These are phyloP conservation scores for Loxodonta africana DNA, from an alignment of 2,113 vertebrate genomes.

Conservation along the genomic window DNA sequence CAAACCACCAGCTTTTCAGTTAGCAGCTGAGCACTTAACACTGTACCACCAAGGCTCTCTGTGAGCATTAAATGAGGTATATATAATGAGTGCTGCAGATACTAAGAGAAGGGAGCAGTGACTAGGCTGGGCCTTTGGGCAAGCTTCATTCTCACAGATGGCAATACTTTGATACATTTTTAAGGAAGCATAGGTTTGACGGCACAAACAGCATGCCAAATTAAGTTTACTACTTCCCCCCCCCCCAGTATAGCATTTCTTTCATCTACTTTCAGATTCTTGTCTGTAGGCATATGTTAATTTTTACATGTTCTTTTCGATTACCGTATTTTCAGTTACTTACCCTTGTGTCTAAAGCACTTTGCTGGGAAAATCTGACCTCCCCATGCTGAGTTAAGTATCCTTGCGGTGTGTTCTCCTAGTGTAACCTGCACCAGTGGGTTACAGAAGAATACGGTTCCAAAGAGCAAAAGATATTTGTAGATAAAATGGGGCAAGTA, in stretches of 20 bases:
- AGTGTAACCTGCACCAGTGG: background rate
- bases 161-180: slow-evolving; percentile 4
- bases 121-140: background rate
- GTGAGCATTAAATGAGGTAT: background rate
- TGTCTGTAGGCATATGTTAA: background rate
- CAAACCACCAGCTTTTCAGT: no score
- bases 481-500: background rate
- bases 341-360: background rate
- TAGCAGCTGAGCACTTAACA: no score
- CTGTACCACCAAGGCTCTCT: no score
- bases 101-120: background rate
- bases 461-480: background rate
- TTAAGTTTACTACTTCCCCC: background rate
- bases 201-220: background rate
- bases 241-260: background rate
- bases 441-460: slow-evolving; percentile 14
- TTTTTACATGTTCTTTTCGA: background rate
- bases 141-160: background rate
- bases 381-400: background rate
- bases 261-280: background rate
- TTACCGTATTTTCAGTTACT: background rate
- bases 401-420: background rate
- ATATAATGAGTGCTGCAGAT: background rate
- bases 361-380: slow-evolving; percentile 11
- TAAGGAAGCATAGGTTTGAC: background rate